Percentiles rank a stretch among this genome's conserved stretches.
Conservation (phyloP, 2,113 vertebrate genomes). For the Puffinus mauretanicus region DNA sequence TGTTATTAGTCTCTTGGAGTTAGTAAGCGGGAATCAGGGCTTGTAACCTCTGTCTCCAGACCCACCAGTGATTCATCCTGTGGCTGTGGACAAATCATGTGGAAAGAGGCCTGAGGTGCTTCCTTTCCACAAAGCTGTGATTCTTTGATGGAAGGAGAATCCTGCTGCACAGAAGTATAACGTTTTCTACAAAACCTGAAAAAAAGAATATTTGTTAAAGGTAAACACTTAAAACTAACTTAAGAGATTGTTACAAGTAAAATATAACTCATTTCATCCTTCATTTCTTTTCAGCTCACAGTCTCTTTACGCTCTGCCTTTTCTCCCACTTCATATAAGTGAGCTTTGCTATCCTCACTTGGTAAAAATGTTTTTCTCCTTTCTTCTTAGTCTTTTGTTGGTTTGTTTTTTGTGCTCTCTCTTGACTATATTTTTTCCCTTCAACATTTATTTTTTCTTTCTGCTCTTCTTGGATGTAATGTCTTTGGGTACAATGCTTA, state of each 20-base stretch:
- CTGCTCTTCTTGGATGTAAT: background rate
- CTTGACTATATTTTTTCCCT: background rate
- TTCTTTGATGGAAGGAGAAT: background rate
- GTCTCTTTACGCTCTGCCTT: background rate
- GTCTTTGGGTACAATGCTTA: background rate
- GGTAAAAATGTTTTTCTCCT: background rate
- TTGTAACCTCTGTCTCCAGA: background rate
- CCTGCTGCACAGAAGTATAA: background rate
- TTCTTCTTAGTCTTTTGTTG: background rate
- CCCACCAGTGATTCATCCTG: background rate
- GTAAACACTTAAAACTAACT: background rate
- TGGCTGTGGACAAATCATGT: background rate
- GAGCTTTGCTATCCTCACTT: background rate
- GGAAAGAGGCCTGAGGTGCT: background rate
- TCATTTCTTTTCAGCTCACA: background rate
- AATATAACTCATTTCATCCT: background rate
- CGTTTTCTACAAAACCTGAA: accelerated
- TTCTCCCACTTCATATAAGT: background rate
- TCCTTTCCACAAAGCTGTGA: background rate
- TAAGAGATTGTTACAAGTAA: background rate
- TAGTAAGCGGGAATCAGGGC: background rate
- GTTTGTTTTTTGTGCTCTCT: background rate
- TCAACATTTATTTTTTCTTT: background rate
- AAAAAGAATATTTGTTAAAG: background rate
- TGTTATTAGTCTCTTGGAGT: background rate